phyloP scores from a whole-genome alignment of 2,797 vertebrate species.

The Acrocephalus scirpaceus region DNA sequence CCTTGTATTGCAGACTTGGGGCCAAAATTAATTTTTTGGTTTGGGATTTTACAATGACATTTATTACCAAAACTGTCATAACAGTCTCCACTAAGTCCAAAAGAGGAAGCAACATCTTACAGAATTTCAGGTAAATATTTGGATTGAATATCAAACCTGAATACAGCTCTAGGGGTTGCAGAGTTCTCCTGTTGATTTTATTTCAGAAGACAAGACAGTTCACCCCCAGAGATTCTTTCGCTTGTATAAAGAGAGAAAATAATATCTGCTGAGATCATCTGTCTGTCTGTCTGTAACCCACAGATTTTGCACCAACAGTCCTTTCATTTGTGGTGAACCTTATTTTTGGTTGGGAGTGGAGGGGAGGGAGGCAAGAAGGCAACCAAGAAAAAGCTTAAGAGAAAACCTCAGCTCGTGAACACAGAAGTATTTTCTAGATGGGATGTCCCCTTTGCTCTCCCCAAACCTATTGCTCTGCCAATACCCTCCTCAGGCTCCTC shows the following conservation, averaged over 20 bases:
- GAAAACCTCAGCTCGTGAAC: accelerated
- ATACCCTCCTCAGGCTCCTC: background rate
- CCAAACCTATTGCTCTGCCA: background rate
- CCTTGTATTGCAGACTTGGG: background rate
- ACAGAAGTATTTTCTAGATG: accelerated
- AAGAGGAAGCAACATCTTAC: background rate
- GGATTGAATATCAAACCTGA: background rate
- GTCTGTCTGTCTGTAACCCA: background rate
- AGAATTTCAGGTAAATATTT: background rate
- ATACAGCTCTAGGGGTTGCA: background rate
- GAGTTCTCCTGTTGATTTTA: background rate
- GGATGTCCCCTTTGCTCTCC: background rate
- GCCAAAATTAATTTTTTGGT: background rate
- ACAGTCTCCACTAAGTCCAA: background rate
- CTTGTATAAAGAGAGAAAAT: background rate
- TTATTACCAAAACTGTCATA: background rate
- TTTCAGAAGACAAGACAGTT: background rate
- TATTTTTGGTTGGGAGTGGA: background rate
- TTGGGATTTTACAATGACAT: background rate
- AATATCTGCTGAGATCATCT: background rate
- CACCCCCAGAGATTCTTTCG: background rate
- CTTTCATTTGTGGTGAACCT: background rate
- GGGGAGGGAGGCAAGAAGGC: background rate
- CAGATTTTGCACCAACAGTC: background rate
- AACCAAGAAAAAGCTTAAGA: background rate